Conservation (phyloP, 2,113 vertebrate species). For the Aldabrachelys gigantea region DNA sequence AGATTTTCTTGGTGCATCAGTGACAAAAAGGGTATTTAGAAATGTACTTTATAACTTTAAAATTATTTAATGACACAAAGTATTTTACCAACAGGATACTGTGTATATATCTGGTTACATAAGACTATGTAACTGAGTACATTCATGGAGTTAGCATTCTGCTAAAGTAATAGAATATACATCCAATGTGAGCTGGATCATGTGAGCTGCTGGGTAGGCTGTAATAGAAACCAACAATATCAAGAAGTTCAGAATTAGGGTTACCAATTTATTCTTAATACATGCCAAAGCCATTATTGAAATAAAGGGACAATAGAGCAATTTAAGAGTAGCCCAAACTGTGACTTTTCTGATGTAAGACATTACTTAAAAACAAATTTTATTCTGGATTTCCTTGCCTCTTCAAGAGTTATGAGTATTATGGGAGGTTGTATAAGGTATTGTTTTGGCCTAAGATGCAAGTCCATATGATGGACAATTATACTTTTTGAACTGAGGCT, state of each 20-base stretch:
- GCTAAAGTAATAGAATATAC: background rate
- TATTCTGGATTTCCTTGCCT: background rate
- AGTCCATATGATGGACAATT: background rate
- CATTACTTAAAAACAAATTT: background rate
- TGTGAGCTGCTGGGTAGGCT: background rate
- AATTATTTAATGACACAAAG: background rate
- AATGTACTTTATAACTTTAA: background rate
- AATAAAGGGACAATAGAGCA: background rate
- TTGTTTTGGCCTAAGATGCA: background rate
- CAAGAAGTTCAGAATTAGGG: background rate
- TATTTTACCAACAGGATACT: background rate
- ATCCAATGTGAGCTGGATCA: background rate
- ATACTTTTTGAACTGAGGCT: background rate
- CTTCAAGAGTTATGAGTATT: background rate
- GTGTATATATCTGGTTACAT: background rate
- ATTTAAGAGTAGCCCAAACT: background rate
- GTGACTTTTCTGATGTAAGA: background rate
- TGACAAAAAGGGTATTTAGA: background rate
- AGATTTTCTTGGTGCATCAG: fast-evolving
- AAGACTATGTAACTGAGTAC: background rate
- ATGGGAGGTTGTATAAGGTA: background rate
- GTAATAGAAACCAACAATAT: background rate
- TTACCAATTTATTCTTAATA: background rate
- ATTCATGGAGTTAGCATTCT: background rate
- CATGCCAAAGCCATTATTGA: background rate